Percentiles rank a stretch among this genome's conserved stretches.
phyloP scores from a whole-genome alignment of 2,113 vertebrate genomes.

The Mus spicilegus region DNA sequence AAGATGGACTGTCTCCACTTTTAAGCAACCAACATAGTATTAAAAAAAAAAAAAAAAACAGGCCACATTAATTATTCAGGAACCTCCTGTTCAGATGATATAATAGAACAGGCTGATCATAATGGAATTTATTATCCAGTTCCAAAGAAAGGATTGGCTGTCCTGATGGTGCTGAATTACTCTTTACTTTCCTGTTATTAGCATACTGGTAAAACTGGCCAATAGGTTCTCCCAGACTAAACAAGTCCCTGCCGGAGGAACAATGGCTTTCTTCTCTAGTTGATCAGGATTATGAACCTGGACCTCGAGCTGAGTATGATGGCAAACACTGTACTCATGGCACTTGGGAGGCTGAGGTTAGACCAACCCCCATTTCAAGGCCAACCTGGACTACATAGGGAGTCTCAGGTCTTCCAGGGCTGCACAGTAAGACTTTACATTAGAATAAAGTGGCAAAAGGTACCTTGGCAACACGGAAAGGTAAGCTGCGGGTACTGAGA shows the following conservation, averaged over 20 bases:
- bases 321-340: neutral
- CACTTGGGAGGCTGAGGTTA: neutral
- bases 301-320: neutral
- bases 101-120: neutral
- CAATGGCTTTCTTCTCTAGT: slow-evolving; percentile 5
- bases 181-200: neutral
- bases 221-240: slow-evolving; percentile 12
- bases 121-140: neutral
- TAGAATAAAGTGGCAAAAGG: neutral
- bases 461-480: neutral
- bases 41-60: neutral
- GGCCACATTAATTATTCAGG: neutral
- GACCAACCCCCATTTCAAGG: neutral
- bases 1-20: neutral
- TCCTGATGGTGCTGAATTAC: neutral
- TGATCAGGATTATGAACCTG: neutral
- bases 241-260: neutral
- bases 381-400: neutral
- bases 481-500: neutral
- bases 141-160: slow-evolving; percentile 41
- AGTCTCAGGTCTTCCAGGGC: neutral
- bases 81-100: neutral
- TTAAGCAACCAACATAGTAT: neutral
- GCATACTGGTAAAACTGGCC: neutral
- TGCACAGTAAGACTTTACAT: neutral